A percentile compares a stretch with the other conserved stretches of the same genome.
phyloP scores from a whole-genome alignment of 2,888 invertebrate genomes.

The Thymelicus acteon region DNA sequence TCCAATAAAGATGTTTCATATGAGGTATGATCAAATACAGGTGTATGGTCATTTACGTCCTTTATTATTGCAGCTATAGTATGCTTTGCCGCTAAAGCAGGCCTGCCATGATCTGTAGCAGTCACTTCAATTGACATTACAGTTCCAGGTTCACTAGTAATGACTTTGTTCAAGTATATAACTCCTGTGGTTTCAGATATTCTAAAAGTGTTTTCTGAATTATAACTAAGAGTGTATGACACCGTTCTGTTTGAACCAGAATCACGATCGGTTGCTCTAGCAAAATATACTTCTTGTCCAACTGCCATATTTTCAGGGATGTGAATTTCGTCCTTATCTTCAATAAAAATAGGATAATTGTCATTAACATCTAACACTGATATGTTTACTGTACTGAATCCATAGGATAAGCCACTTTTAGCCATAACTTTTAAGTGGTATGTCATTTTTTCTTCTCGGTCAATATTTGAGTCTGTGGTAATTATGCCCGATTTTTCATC shows the following conservation, averaged over 20 bases:
- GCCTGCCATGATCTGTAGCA: slow-evolving; percentile 93
- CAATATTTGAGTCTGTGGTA: slow-evolving; percentile 90
- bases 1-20: slow-evolving; percentile 97
- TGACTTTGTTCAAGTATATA: slow-evolving; percentile 92
- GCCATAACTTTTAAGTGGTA: slow-evolving; percentile 94
- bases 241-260: slow-evolving; percentile 95
- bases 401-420: slow-evolving; percentile 89
- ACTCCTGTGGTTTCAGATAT: slow-evolving; percentile 95
- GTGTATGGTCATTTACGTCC: slow-evolving; percentile 98
- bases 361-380: slow-evolving; percentile 95
- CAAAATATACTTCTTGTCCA: slow-evolving; percentile 95
- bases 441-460: slow-evolving; percentile 91
- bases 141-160: slow-evolving; percentile 90
- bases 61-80: slow-evolving; percentile 89
- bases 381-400: slow-evolving; percentile 91
- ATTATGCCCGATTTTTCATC: slow-evolving; percentile 92
- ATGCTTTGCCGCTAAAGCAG: slow-evolving; percentile 90
- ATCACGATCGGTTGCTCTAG: slow-evolving; percentile 94
- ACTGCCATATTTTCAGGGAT: slow-evolving; percentile 96
- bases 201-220: slow-evolving; percentile 92
- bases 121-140: slow-evolving; percentile 90
- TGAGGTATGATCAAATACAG: slow-evolving; percentile 95
- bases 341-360: slow-evolving; percentile 93
- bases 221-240: slow-evolving; percentile 91
- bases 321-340: slow-evolving; percentile 91